Conservation (phyloP, 2,888 invertebrate genomes). For the Sinohyriopsis cumingii region DNA sequence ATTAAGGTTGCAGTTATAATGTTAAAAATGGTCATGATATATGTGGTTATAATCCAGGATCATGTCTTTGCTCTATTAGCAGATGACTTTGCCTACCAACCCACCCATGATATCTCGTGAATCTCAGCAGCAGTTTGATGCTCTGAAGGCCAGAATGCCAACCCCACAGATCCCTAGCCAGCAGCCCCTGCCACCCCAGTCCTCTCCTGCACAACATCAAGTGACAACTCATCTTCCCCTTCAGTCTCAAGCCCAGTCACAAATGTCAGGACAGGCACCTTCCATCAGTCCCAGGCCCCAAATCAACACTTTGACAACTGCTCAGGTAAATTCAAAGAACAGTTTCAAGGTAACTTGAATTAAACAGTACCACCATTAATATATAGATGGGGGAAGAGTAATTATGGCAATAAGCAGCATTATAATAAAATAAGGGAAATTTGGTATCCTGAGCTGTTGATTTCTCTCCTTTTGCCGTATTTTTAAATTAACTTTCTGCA, state of each 20-base stretch:
- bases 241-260: constrained; percentile 8
- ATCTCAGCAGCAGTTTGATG: constrained; percentile 32
- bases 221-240: constrained; percentile 3
- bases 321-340: constrained; percentile 4
- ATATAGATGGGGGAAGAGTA: too few relatives aligned
- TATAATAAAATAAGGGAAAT: too few relatives aligned
- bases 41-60: background rate
- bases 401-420: too few relatives aligned
- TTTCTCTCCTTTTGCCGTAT: too few relatives aligned
- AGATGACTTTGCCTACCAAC: constrained; percentile 35
- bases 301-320: constrained; percentile 19
- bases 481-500: too few relatives aligned
- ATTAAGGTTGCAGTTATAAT: too few relatives aligned
- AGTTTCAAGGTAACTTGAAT: too few relatives aligned
- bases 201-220: constrained; percentile 5
- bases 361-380: too few relatives aligned
- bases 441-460: too few relatives aligned
- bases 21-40: background rate
- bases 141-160: constrained; percentile 24
- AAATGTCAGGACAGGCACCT: background rate
- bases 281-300: constrained; percentile 12
- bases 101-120: constrained; percentile 32
- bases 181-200: constrained; percentile 8
- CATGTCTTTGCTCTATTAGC: constrained; percentile 2
- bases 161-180: constrained; percentile 28